Evolutionary conservation across 2,113 vertebrate genomes (phyloP).

Genomic region (Prinia subflava): DNA sequence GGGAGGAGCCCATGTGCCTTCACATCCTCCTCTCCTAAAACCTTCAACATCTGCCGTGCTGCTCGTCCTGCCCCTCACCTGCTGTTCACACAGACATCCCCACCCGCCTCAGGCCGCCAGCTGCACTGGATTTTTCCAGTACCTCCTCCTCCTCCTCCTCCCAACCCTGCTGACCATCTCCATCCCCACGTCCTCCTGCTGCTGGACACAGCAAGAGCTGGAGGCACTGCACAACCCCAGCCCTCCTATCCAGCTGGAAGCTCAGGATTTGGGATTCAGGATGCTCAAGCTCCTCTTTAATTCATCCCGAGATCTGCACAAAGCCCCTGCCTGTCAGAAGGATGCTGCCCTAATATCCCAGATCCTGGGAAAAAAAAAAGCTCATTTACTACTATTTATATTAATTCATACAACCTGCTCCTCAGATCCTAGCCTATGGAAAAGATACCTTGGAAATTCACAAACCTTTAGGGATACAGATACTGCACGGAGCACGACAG

Average conservation of each 20-base stretch:
- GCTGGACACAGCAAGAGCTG: not conserved
- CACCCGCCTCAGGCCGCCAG: not conserved
- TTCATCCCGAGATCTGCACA: not conserved
- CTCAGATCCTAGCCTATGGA: not conserved
- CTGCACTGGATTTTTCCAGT: not conserved
- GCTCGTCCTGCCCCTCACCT: slow-evolving; percentile 28
- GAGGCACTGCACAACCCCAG: not conserved
- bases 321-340: not conserved
- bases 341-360: not conserved
- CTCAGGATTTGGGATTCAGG: not conserved
- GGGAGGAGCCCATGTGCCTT: not conserved
- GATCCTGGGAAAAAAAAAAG: not conserved
- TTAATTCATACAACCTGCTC: not conserved
- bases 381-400: not conserved
- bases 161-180: not conserved
- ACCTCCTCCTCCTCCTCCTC: not conserved
- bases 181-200: rapidly evolving
- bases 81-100: slow-evolving; percentile 15
- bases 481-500: rapidly evolving
- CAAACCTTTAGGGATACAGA: not conserved
- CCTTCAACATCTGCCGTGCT: not conserved
- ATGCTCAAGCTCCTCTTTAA: not conserved
- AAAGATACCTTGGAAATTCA: not conserved
- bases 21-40: not conserved
- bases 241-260: not conserved